Percentiles rank a stretch among this genome's conserved stretches.
These are phyloP conservation scores for Heliconius sara DNA, from an alignment of 2,888 invertebrate genomes.

Conservation along the genomic window DNA sequence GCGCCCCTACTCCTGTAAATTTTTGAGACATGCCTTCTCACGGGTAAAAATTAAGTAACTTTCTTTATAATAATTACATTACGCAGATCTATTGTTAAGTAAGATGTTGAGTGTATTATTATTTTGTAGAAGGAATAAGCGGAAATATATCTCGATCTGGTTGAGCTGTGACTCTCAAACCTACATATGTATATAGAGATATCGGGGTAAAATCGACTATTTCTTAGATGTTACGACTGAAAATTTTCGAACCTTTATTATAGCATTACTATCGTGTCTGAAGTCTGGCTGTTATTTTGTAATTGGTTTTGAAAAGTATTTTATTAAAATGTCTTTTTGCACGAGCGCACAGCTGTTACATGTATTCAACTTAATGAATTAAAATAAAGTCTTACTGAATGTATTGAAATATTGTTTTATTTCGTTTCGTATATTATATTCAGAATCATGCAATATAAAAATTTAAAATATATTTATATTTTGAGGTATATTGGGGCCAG, in stretches of 20 bases:
- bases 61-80: not conserved
- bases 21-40: not conserved
- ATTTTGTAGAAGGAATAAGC: slow-evolving; percentile 44
- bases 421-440: not conserved
- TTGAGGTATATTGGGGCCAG: no score
- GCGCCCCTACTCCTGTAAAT: not conserved
- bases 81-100: not conserved
- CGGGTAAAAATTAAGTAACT: not conserved
- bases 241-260: slow-evolving; percentile 75
- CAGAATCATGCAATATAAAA: no score
- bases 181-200: slow-evolving; percentile 45
- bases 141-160: slow-evolving; percentile 48
- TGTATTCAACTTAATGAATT: slow-evolving; percentile 36
- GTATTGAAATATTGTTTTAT: slow-evolving; percentile 29
- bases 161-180: slow-evolving; percentile 64
- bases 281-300: slow-evolving; percentile 73
- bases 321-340: slow-evolving; percentile 52
- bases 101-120: no score
- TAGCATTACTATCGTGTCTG: slow-evolving; percentile 67
- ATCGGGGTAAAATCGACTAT: slow-evolving; percentile 61
- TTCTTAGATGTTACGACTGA: slow-evolving; percentile 79
- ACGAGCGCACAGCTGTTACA: slow-evolving; percentile 56
- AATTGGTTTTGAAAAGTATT: slow-evolving; percentile 63
- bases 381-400: slow-evolving; percentile 37
- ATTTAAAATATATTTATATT: no score